Percentiles rank a stretch among this genome's conserved stretches.
Evolutionary conservation across 2,888 invertebrate species (phyloP).

Genomic region (Sympetrum striolatum): DNA sequence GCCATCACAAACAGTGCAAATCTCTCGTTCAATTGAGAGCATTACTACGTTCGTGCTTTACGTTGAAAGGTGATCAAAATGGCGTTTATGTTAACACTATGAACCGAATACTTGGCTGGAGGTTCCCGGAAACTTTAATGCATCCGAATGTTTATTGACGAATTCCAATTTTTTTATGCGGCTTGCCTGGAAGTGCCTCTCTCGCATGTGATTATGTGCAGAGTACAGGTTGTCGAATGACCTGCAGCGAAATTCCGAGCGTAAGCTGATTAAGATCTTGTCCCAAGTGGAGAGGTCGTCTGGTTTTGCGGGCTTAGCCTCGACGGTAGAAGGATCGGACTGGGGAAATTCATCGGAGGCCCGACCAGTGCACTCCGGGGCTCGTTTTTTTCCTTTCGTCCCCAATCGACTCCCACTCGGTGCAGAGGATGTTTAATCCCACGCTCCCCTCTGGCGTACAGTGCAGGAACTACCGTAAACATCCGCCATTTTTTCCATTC

Average conservation of each 20-base stretch:
- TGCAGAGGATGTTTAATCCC: conserved; percentile 32
- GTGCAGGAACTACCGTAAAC: background rate
- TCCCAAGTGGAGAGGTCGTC: background rate
- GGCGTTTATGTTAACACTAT: too few species aligned
- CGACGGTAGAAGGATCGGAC: background rate
- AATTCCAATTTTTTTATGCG: too few species aligned
- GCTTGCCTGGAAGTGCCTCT: too few species aligned
- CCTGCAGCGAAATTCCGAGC: background rate
- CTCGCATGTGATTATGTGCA: background rate
- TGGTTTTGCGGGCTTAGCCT: background rate
- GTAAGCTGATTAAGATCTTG: conserved; percentile 22
- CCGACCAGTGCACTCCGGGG: background rate
- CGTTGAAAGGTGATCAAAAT: too few species aligned
- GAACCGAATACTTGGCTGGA: too few species aligned
- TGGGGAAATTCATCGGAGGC: background rate
- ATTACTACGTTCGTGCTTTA: too few species aligned
- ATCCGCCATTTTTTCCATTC: background rate
- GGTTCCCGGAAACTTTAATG: too few species aligned
- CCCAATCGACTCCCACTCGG: conserved; percentile 1
- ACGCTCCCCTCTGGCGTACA: background rate
- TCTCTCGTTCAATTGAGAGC: too few species aligned
- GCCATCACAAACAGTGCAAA: too few species aligned
- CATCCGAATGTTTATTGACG: too few species aligned
- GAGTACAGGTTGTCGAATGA: background rate
- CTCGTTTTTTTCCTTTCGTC: background rate